phyloP scores from a whole-genome alignment of 2,113 vertebrate genomes.

The Aptenodytes patagonicus region DNA sequence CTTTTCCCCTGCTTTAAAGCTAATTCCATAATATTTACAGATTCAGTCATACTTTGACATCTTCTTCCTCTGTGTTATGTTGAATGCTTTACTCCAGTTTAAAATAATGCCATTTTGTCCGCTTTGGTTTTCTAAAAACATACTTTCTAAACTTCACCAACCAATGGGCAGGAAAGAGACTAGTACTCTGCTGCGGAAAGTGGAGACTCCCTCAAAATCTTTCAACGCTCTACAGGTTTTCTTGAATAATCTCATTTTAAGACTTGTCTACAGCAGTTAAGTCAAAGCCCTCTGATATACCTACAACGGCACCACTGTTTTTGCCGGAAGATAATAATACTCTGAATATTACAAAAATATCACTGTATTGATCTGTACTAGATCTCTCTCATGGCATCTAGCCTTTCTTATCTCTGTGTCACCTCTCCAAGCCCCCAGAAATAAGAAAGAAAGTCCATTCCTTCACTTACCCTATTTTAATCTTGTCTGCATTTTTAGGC shows the following conservation, averaged over 20 bases:
- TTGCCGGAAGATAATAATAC: background rate
- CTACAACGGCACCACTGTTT: background rate
- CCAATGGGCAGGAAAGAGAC: background rate
- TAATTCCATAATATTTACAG: background rate
- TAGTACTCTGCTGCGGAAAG: background rate
- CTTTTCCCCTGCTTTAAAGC: background rate
- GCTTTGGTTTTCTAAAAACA: background rate
- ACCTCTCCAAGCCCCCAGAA: background rate
- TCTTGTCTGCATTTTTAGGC: background rate
- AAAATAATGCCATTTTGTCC: background rate
- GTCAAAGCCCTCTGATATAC: background rate
- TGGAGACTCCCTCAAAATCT: background rate
- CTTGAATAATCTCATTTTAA: background rate
- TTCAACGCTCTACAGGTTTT: background rate
- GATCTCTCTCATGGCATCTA: background rate
- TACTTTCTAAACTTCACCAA: background rate
- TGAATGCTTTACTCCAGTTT: background rate
- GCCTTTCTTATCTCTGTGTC: background rate
- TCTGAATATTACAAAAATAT: background rate
- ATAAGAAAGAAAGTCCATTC: background rate
- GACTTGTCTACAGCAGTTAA: background rate
- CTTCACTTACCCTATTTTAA: background rate
- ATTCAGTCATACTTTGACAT: background rate
- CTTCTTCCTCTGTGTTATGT: background rate
- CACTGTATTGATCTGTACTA: background rate